Evolutionary conservation across 2,797 vertebrate genomes (phyloP), one percentile per base, ranked within the genome.

Genomic region (Lithobates pipiens): DNA sequence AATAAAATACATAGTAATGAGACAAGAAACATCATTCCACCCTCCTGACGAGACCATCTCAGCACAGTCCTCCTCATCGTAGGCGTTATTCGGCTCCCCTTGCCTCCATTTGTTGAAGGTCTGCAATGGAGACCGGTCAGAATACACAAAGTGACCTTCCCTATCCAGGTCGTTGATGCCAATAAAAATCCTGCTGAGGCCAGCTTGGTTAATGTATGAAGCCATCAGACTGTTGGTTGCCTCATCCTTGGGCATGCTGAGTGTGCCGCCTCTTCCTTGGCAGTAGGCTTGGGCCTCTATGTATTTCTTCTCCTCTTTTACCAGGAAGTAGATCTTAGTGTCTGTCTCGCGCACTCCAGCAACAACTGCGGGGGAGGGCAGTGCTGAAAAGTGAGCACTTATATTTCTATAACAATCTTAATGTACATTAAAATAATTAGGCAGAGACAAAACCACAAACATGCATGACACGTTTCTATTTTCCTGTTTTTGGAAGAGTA

Each of bases 351-450:
- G 98, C 92, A 99, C 95, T 90, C 98, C 98, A 85, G 97, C 97
- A 50, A 99, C 98, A 96, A 97, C 98, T 99, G 98, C 96, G 91
- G 97, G 95, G 97, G 97, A 97, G 96, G 97, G 97, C 95, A 97
- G 96, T 94, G 97, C 97, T 97, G 97, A 95, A 96, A 97, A 96
- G 97, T 97, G 97, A 98, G 96, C 96, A 95, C 97, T 96, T 91
- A 94, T 91, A 92, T 96, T 95, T 97, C 97, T 94, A 95, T 96
- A 92, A 95, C 95, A 95, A 91, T 93, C 94, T 95, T 89, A 91
- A 90, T 93, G 92, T 75, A 90, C 88, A 93, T 88, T 39, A 90
- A 90, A 85, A 90, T 85, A 42, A 0, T 86, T 80, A 88, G 88
- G 89, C 88, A 92, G 86, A 91, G 65, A 88, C 81, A 88, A 84